Evolutionary conservation across 53 echinoderm and acorn worm species (phyloP).

Genomic region (Paracentrotus lividus): DNA sequence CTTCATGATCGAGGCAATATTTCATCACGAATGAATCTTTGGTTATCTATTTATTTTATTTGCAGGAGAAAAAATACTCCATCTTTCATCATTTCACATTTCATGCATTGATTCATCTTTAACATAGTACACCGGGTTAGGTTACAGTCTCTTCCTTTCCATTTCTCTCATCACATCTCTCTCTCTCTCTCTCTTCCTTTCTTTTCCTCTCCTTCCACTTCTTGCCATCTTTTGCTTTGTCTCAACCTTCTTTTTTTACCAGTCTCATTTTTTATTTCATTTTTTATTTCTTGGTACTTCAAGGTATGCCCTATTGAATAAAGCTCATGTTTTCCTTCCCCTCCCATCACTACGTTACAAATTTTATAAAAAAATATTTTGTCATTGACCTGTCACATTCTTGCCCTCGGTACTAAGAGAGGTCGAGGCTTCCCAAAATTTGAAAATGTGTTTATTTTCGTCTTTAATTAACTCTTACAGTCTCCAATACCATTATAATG

Average conservation of each 20-base stretch:
- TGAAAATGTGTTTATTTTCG: background rate
- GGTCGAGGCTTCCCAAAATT: background rate
- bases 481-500: background rate
- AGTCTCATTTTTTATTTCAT: background rate
- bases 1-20: no score
- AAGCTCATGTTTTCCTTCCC: no score
- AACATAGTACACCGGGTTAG: no score
- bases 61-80: no score
- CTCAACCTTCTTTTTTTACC: background rate
- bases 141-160: background rate
- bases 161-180: background rate
- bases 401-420: background rate
- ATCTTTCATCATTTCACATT: no score
- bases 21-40: no score
- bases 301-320: no score
- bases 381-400: background rate
- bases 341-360: background rate
- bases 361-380: background rate
- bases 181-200: background rate
- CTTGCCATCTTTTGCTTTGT: background rate
- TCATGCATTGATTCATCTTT: no score
- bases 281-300: no score
- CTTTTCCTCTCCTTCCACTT: background rate
- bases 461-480: background rate
- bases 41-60: no score